Percentiles rank a stretch among this genome's conserved stretches.
phyloP scores from a whole-genome alignment of 2,797 vertebrate genomes.

The Sparidentex hasta region DNA sequence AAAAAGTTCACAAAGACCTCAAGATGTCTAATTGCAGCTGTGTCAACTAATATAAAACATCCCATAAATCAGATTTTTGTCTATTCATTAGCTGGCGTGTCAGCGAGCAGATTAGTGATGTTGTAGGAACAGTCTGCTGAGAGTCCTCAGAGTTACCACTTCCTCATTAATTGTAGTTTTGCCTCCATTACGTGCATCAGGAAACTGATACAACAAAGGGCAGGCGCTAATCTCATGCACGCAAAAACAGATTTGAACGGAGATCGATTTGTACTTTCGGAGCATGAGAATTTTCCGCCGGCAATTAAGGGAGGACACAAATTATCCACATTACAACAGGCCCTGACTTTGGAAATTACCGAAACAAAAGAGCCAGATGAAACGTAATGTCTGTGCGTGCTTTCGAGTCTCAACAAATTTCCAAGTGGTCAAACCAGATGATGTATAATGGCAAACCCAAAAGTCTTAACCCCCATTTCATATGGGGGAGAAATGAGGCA shows the following conservation, averaged over 20 bases:
- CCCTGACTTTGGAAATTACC: constrained; percentile 46
- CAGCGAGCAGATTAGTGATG: constrained; percentile 70
- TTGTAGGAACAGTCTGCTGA: constrained; percentile 50
- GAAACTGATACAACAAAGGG: constrained; percentile 54
- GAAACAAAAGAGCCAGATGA: constrained; percentile 65
- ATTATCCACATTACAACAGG: constrained; percentile 46
- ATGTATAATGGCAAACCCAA: constrained; percentile 90
- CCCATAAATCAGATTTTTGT: constrained; percentile 70
- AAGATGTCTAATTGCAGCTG: constrained; percentile 75
- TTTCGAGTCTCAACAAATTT: constrained; percentile 88
- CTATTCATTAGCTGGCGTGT: constrained; percentile 72
- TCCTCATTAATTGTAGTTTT: constrained; percentile 63
- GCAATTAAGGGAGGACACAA: constrained; percentile 56
- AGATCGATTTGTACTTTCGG: constrained; percentile 53
- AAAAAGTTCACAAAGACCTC: constrained; percentile 77
- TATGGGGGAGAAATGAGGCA: constrained; percentile 98
- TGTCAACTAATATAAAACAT: constrained; percentile 77
- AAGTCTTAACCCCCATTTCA: constrained; percentile 95
- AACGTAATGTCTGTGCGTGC: constrained; percentile 75
- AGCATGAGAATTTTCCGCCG: constrained; percentile 39
- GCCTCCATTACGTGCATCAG: constrained; percentile 52
- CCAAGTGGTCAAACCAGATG: constrained; percentile 93
- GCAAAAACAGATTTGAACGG: constrained; percentile 44
- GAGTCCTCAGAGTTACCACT: constrained; percentile 58
- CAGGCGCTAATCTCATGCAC: constrained; percentile 30